Evolutionary conservation across 2,113 vertebrate species (phyloP).

Genomic region (Sander lucioperca): DNA sequence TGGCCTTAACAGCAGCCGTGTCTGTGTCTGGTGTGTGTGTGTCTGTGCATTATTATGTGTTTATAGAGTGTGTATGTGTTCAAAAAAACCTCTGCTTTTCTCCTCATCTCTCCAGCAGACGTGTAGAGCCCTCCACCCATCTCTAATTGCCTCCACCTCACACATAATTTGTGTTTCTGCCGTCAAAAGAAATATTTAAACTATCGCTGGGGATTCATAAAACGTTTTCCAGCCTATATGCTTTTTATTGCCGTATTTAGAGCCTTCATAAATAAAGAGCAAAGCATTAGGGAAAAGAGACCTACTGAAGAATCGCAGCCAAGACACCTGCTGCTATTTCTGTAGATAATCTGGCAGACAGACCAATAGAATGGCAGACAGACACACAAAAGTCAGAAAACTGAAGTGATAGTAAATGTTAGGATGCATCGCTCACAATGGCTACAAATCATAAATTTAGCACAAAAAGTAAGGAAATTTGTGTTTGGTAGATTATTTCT

Average conservation of each 20-base stretch:
- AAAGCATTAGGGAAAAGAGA: conserved; percentile 65
- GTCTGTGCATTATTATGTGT: conserved; percentile 44
- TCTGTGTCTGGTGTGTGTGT: conserved; percentile 52
- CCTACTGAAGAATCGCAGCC: conserved; percentile 34
- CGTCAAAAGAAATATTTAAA: conserved; percentile 71
- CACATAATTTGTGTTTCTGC: conserved; percentile 75
- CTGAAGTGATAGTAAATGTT: conserved; percentile 9
- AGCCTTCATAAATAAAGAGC: conserved; percentile 79
- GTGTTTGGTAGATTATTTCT: too few species aligned
- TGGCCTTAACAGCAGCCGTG: conserved; percentile 62
- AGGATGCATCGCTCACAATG: conserved; percentile 4
- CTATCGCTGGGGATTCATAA: conserved; percentile 76
- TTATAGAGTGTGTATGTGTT: conserved; percentile 7
- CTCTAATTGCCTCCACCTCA: conserved; percentile 77
- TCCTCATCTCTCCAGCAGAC: conserved; percentile 68
- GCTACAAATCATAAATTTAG: neutral
- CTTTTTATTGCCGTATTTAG: conserved; percentile 81
- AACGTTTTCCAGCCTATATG: conserved; percentile 77
- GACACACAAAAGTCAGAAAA: neutral
- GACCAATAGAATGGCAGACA: conserved; percentile 1
- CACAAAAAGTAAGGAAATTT: too few species aligned
- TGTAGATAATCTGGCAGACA: conserved; percentile 34
- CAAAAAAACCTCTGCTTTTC: conserved; percentile 37
- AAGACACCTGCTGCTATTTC: conserved; percentile 63
- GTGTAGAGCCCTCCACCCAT: conserved; percentile 53